These are phyloP conservation scores for Palythoa caribaeorum DNA, from an alignment of 92 coral and sea anemone species.

Conservation along the genomic window DNA sequence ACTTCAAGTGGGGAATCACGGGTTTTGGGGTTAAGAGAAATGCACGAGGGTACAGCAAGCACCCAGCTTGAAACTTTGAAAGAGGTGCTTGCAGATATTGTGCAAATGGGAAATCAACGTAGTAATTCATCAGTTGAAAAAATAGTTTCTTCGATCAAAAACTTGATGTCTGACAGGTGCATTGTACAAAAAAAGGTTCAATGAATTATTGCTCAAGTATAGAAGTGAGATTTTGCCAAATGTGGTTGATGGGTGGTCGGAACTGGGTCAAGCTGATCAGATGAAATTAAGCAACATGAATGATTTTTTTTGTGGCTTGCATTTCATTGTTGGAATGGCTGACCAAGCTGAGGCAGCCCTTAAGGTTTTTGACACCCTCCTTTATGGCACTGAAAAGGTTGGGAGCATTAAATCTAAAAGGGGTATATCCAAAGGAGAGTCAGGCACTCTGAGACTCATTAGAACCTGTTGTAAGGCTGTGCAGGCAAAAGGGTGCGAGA, in stretches of 20 bases:
- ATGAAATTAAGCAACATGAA: constrained; percentile 37
- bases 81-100: constrained; percentile 33
- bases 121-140: constrained; percentile 14
- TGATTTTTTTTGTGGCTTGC: constrained; percentile 46
- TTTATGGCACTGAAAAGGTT: constrained; percentile 6
- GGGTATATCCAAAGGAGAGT: constrained; percentile 30
- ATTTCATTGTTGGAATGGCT: constrained; percentile 37
- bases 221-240: constrained; percentile 38
- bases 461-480: constrained; percentile 59
- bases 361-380: constrained; percentile 51
- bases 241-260: constrained; percentile 51
- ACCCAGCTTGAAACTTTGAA: constrained; percentile 36
- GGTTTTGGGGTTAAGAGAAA: constrained; percentile 33
- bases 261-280: constrained; percentile 25
- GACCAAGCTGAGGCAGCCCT: constrained; percentile 58
- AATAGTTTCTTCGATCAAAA: constrained; percentile 41
- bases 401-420: constrained; percentile 5
- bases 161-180: constrained; percentile 57
- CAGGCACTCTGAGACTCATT: constrained; percentile 44
- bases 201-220: constrained; percentile 41
- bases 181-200: constrained; percentile 56
- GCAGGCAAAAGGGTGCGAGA: constrained; percentile 52
- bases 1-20: constrained; percentile 27
- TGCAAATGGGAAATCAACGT: constrained; percentile 12
- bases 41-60: constrained; percentile 37